Conservation (phyloP, 2,113 vertebrate genomes). For the Apeltes quadracus region DNA sequence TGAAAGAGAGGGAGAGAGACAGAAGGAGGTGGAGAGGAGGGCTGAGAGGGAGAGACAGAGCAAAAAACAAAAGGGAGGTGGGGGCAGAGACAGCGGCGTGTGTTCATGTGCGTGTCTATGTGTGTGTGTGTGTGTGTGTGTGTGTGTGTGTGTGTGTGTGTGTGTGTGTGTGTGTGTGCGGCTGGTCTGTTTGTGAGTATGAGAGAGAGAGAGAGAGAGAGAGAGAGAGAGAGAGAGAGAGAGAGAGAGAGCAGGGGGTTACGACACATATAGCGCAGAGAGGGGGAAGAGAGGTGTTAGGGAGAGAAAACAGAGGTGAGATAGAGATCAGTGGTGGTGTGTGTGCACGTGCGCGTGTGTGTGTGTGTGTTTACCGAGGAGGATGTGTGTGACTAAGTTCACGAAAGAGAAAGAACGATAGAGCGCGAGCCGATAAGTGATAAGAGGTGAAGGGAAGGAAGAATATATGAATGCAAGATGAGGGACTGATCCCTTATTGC, state of each 20-base stretch:
- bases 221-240: conserved; percentile 6
- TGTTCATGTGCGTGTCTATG: conserved; percentile 2
- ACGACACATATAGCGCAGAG: conserved; percentile 52
- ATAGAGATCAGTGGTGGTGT: conserved; percentile 32
- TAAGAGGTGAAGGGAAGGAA: conserved; percentile 38
- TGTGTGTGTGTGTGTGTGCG: conserved; percentile 6
- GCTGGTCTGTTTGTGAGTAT: background rate
- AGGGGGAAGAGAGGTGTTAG: conserved; percentile 67
- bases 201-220: background rate
- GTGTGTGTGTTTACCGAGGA: conserved; percentile 9
- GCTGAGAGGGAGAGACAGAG: conserved; percentile 11
- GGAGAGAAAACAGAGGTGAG: conserved; percentile 67
- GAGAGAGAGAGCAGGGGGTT: conserved; percentile 56
- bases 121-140: conserved; percentile 9
- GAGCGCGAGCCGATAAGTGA: conserved; percentile 19
- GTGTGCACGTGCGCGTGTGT: background rate
- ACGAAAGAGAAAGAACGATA: conserved; percentile 34
- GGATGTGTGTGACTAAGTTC: conserved; percentile 12
- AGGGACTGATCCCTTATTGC: conserved; percentile 47
- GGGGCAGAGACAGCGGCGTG: conserved; percentile 15
- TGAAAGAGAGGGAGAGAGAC: conserved; percentile 1
- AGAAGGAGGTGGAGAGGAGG: conserved; percentile 4
- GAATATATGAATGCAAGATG: conserved; percentile 68
- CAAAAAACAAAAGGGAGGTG: conserved; percentile 9
- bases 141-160: background rate